Base-by-base conservation (phyloP, 2,113 vertebrate genomes). In the Atlantisia rogersi region DNA sequence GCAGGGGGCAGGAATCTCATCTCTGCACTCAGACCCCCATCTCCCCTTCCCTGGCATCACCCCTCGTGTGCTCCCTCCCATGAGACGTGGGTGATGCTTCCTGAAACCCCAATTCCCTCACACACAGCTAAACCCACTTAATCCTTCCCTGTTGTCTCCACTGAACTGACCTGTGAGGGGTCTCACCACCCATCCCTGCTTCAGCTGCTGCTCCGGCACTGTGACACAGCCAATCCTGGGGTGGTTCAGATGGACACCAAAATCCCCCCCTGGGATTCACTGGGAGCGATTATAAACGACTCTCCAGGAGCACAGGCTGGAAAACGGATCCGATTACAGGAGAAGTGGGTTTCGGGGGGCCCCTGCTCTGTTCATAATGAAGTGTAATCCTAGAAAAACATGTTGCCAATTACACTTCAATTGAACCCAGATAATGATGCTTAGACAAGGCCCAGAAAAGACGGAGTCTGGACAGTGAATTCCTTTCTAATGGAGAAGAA, bases 401-500 rank as follows among this genome's bases (percentile, higher is more conserved):
- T 89, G 94, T 97, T 94, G 94, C 92, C 97, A 96, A 95, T 96
- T 96, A 96, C 90, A 86, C 92, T 94, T 86, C 94, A 95, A 96
- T 97, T 96, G 96, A 97, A 95, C 96, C 95, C 96, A 96, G 94
- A 95, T 96, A 96, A 96, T 84, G 95, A 95, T 86, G 95, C 96
- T 94, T 86, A 95, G 90, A 62, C 90, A 82, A 59, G 86, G 86
- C 82, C 92, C 94, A 93, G 94, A 88, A 95, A 96, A 90, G 88
- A 94, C 32, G 8, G 70, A 90, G 92, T 50, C 79, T 90, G 94
- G 88, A 88, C 86, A 75, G 88, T n/a, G 69, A 96, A 95, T 96
- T 96, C 94, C 82, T 88, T 84, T 85, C 95, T 93, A 48, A 93
- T 52, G 90, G 82, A 93, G 88, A 77, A 62, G 83, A 84, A 90